Evolutionary conservation across 2,113 vertebrate species (phyloP).

Genomic region (Rousettus leschenaultii): DNA sequence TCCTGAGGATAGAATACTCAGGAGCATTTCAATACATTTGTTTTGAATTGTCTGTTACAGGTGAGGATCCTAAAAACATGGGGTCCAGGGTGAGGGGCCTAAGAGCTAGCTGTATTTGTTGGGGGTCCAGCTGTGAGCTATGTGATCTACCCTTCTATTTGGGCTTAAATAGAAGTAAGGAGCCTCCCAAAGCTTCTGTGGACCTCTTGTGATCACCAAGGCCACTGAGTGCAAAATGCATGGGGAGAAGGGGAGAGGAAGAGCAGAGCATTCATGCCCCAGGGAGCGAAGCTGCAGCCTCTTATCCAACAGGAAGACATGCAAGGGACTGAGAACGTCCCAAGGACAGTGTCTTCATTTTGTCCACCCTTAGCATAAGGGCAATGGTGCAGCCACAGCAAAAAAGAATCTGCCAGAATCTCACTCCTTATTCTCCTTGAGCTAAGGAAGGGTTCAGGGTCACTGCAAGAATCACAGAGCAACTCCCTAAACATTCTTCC

Average conservation of each 20-base stretch:
- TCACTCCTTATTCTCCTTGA: not conserved
- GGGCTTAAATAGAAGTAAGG: not conserved
- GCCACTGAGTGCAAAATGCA: not conserved
- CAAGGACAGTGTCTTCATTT: not conserved
- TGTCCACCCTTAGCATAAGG: not conserved
- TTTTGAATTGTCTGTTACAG: not conserved
- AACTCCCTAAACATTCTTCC: fast-evolving
- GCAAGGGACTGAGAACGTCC: not conserved
- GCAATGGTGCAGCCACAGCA: not conserved
- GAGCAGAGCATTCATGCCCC: not conserved
- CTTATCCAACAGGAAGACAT: too few relatives aligned
- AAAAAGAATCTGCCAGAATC: not conserved
- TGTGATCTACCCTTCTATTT: not conserved
- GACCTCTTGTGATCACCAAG: not conserved
- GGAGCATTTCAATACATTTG: not conserved
- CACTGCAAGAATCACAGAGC: not conserved
- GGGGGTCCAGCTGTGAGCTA: not conserved
- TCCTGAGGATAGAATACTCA: not conserved
- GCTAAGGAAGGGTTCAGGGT: not conserved
- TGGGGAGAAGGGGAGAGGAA: fast-evolving
- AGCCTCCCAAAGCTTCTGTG: not conserved
- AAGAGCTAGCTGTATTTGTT: not conserved
- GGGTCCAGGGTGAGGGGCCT: too few relatives aligned
- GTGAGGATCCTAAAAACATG: not conserved
- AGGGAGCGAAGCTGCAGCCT: not conserved